These are phyloP conservation scores for Hemicentrotus pulcherrimus DNA, from an alignment of 35 echinoderm and acorn worm genomes.

Conservation along the genomic window DNA sequence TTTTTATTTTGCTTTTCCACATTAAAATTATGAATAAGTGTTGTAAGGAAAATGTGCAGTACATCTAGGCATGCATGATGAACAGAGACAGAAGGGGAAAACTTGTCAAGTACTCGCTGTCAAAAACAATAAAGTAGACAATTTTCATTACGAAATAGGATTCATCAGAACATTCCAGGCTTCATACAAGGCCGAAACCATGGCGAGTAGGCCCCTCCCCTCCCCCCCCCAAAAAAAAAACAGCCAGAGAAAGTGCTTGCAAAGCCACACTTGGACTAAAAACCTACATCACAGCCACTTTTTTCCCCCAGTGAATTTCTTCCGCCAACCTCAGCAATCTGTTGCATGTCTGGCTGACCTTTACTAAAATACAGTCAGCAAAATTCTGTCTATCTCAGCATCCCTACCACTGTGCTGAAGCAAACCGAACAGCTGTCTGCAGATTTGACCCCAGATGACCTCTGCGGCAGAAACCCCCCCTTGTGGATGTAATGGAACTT, in stretches of 20 bases:
- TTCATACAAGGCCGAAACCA: not conserved
- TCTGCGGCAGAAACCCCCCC: not conserved
- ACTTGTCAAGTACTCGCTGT: too few relatives aligned
- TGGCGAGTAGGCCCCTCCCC: not conserved
- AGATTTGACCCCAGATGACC: not conserved
- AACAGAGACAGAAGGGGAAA: too few relatives aligned
- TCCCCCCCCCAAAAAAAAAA: not conserved
- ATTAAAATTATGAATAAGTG: too few relatives aligned
- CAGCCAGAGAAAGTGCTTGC: not conserved
- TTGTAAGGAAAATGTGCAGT: too few relatives aligned
- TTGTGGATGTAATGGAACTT: conserved; percentile 2
- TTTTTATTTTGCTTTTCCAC: too few relatives aligned
- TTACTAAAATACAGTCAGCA: not conserved
- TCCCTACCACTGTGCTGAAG: not conserved
- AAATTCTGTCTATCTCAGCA: not conserved
- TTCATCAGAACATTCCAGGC: not conserved
- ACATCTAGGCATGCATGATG: too few relatives aligned
- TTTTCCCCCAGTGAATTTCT: not conserved
- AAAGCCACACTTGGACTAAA: not conserved
- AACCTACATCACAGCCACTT: not conserved
- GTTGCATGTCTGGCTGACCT: not conserved
- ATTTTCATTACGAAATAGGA: too few relatives aligned
- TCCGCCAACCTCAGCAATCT: not conserved
- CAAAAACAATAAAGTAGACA: too few relatives aligned
- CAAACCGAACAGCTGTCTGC: not conserved